Percentiles rank a stretch among this genome's conserved stretches.
phyloP scores from a whole-genome alignment of 1,140 invertebrate species.

The Radopholus similis region DNA sequence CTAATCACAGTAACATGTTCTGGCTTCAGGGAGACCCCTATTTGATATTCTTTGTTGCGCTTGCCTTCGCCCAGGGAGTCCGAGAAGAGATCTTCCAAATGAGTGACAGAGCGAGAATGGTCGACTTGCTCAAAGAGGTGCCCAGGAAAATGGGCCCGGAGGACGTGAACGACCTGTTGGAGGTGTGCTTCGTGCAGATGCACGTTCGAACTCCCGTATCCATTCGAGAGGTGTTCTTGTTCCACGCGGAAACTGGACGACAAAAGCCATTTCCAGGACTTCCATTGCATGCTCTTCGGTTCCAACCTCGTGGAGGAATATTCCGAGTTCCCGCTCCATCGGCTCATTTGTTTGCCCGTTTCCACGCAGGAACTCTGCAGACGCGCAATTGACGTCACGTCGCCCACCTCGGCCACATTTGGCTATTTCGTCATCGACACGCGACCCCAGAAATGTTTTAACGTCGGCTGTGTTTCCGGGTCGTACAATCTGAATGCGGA shows the following conservation, averaged over 20 bases:
- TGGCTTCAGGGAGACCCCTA: slow-evolving; percentile 76
- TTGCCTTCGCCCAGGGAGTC: slow-evolving; percentile 94
- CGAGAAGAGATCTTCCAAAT: slow-evolving; percentile 63
- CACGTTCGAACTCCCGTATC: slow-evolving; percentile 86
- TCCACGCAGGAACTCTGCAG: slow-evolving; percentile 67
- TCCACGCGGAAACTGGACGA: neutral
- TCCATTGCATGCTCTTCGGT: slow-evolving; percentile 64
- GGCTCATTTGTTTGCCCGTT: slow-evolving; percentile 87
- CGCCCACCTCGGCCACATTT: slow-evolving; percentile 55
- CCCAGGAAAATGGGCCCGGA: slow-evolving; percentile 63
- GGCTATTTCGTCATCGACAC: slow-evolving; percentile 96
- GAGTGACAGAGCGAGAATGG: slow-evolving; percentile 33
- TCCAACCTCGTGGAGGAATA: slow-evolving; percentile 60
- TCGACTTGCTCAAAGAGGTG: slow-evolving; percentile 30
- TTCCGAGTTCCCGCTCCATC: slow-evolving; percentile 66
- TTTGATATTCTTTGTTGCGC: slow-evolving; percentile 85
- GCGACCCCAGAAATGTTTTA: slow-evolving; percentile 90
- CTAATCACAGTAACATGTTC: neutral
- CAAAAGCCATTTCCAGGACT: slow-evolving; percentile 60
- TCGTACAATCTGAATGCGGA: slow-evolving; percentile 96
- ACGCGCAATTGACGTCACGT: slow-evolving; percentile 27
- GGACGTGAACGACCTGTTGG: slow-evolving; percentile 94
- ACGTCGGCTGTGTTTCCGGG: slow-evolving; percentile 87
- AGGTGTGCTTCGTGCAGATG: slow-evolving; percentile 81
- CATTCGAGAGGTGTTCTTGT: slow-evolving; percentile 68